A percentile compares a stretch with the other conserved stretches of the same genome.
Conservation (phyloP, 2,113 vertebrate species). For the Sigmodon hispidus region DNA sequence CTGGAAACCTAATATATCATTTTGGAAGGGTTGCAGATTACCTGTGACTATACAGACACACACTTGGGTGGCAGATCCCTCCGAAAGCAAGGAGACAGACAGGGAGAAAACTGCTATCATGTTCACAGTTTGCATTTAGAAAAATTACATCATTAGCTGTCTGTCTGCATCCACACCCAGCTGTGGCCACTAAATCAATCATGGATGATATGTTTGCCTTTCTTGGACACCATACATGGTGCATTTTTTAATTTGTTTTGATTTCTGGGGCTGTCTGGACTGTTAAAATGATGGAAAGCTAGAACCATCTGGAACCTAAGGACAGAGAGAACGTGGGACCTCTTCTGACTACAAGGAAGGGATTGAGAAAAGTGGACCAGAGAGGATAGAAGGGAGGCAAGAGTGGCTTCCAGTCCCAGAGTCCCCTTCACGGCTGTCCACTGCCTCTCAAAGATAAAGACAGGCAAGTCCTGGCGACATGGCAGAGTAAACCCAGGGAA, state of each 20-base stretch:
- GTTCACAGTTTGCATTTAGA: conserved; percentile 78
- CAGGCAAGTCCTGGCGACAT: neutral
- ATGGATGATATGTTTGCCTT: conserved; percentile 50
- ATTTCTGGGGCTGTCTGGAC: conserved; percentile 65
- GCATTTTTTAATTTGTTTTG: conserved; percentile 62
- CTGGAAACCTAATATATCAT: neutral
- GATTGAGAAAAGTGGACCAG: neutral
- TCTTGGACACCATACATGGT: conserved; percentile 70
- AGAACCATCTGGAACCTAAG: conserved; percentile 2
- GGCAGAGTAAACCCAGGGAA: neutral
- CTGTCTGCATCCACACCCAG: conserved; percentile 73
- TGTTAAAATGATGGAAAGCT: conserved; percentile 65
- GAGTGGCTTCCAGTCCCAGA: neutral
- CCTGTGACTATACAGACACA: neutral
- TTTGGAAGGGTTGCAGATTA: neutral
- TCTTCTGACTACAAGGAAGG: neutral
- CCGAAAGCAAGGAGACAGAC: neutral
- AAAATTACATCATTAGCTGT: conserved; percentile 82
- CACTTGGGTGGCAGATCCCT: neutral
- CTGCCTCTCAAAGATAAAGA: neutral
- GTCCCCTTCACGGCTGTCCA: rapidly evolving
- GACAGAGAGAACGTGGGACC: neutral
- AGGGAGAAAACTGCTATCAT: neutral
- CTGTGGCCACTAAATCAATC: conserved; percentile 76
- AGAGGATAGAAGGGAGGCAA: neutral